Evolutionary conservation across 2,888 invertebrate species (phyloP), one percentile per base, ranked within the genome.

Genomic region (Eledona agricola): DNA sequence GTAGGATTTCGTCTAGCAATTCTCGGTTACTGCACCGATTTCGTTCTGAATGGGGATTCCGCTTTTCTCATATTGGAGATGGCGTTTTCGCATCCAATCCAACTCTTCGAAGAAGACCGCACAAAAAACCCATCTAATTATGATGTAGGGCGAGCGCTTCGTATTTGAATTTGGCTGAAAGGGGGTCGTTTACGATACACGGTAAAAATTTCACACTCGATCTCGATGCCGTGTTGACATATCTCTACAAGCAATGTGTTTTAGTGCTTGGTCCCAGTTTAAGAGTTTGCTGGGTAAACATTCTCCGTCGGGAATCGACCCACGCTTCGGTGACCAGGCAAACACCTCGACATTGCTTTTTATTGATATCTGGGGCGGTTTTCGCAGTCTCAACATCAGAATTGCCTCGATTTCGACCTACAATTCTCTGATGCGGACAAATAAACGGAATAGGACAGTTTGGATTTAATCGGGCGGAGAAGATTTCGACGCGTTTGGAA

Each of bases 201-300:
- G n/a, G n/a, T n/a, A n/a, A n/a, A n/a, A n/a, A 34, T 25, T 25
- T 23, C 20, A 31, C 22, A 22, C 22, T 23, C 20, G 50, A 47
- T 46, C 31, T 45, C 51, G 42, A 46, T 35, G 52, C 45, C 43
- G 51, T 57, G 57, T 57, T 57, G 54, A 57, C 59, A 51, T 58
- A 55, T 60, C 58, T 58, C 55, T 55, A 59, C 58, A 62, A 60
- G 58, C 58, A 59, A 57, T 57, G 57, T 57, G 61, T 63, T 58
- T 57, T 57, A 60, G 60, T 57, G 57, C 58, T 60, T 57, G 59
- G 51, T 49, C 50, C 46, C 57, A 52, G 60, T 60, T 60, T 58
- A 57, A 58, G 56, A 58, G 58, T 56, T 60, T 60, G 58, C 56
- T 47, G 57, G 53, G 56, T 56, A 58, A 57, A 57, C 54, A 57